These are phyloP conservation scores for Mythimna vitellina DNA, from an alignment of 2,888 invertebrate genomes.

Conservation along the genomic window DNA sequence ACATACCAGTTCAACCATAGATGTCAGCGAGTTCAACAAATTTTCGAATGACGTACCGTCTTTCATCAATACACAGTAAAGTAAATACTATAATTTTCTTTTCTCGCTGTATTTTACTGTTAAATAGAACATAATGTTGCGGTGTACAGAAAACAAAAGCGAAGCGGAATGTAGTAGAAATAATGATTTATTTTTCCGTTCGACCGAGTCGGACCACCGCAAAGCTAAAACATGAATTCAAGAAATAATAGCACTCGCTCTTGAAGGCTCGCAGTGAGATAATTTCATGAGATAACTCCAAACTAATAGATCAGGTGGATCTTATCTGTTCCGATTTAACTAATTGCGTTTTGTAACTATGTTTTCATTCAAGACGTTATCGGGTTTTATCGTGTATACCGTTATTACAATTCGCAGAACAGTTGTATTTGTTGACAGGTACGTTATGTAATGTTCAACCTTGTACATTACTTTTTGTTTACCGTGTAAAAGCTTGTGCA, in stretches of 20 bases:
- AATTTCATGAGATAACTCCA: constrained; percentile 73
- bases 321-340: constrained; percentile 80
- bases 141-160: constrained; percentile 49
- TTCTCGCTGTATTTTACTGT: constrained; percentile 16
- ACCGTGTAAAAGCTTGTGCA: constrained; percentile 35
- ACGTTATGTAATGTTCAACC: constrained; percentile 40
- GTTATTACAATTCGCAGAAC: constrained; percentile 53
- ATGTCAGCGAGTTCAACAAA: too few species aligned
- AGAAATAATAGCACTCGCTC: constrained; percentile 71
- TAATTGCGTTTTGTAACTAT: constrained; percentile 81
- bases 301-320: constrained; percentile 79
- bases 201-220: constrained; percentile 58
- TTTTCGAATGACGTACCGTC: background rate
- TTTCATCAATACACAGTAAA: constrained; percentile 24
- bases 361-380: constrained; percentile 72
- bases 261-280: constrained; percentile 66
- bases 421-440: constrained; percentile 56
- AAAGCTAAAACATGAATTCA: constrained; percentile 71
- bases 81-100: constrained; percentile 22
- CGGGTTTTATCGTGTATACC: constrained; percentile 60
- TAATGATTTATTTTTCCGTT: constrained; percentile 55
- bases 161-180: constrained; percentile 45
- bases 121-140: constrained; percentile 30
- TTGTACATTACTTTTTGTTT: constrained; percentile 50
- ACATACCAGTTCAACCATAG: background rate